These are phyloP conservation scores for Lepisosteus oculatus DNA, from an alignment of 2,113 vertebrate genomes.

Conservation along the genomic window DNA sequence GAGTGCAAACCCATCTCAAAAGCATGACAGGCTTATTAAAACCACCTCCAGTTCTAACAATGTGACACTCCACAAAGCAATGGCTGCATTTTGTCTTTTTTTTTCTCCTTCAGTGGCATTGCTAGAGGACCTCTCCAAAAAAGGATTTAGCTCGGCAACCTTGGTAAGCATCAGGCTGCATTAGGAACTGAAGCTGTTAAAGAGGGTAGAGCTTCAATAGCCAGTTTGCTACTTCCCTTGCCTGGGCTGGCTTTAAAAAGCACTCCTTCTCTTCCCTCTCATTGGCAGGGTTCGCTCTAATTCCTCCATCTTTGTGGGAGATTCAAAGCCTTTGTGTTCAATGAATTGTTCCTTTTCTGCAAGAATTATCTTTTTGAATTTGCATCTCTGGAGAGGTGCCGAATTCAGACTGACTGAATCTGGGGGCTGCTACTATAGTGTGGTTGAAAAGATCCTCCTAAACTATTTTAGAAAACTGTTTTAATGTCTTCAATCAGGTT, in stretches of 20 bases:
- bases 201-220: conserved; percentile 16
- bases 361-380: background rate
- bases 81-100: conserved; percentile 1
- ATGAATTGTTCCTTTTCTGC: background rate
- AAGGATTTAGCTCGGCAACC: too few species aligned
- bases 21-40: conserved; percentile 54
- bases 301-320: background rate
- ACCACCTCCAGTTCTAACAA: conserved; percentile 27
- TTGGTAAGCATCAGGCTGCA: conserved; percentile 13
- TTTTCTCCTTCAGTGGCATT: conserved; percentile 23
- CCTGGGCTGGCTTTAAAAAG: background rate
- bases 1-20: conserved; percentile 26
- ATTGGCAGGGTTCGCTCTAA: background rate
- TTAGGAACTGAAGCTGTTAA: conserved; percentile 21
- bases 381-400: too few species aligned
- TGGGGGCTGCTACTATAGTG: too few species aligned
- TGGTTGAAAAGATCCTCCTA: too few species aligned
- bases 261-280: background rate
- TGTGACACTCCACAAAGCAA: conserved; percentile 8
- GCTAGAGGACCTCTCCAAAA: conserved; percentile 10
- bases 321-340: conserved; percentile 7
- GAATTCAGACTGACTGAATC: too few species aligned
- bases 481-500: too few species aligned
- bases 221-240: background rate
- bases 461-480: too few species aligned